Evolutionary conservation across 2,888 invertebrate species (phyloP), one percentile per base, ranked within the genome.

Genomic region (Epinotia bilunana): DNA sequence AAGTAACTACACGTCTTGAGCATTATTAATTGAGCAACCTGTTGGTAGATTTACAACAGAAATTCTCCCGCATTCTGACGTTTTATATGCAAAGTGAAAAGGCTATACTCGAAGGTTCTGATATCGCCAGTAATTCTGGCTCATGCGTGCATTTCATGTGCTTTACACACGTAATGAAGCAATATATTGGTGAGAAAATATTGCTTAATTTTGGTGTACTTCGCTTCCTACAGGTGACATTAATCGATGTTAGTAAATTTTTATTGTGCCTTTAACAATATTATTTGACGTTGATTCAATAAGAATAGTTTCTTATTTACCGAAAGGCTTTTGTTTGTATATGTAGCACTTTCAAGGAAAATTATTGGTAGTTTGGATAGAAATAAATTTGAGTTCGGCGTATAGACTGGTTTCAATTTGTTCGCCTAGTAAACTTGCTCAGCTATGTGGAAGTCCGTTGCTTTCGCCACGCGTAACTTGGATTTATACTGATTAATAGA

Each of bases 101-200:
- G 74, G 74, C 74, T 74, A 18, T 39, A 13, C 53, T 18, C 16
- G 7, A 28, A 18, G 53, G 60, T 23, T 53, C 39, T 60, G 58
- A 46, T 58, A 72, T 65, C 46, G 75, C 61, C 71, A 67, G 75
- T 75, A 75, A 64, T 65, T 64, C 53, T 60, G 72, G 65, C 75
- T n/a, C 72, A 71, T 65, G 65, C 72, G 65, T 72, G 65, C 78
- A 78, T 82, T 85, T 86, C 83, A 86, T 86, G 82, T 81, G 77
- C 72, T 83, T 84, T 85, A 83, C 72, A 81, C 84, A 84, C 82
- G 84, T 87, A 87, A 88, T 88, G 83, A 88, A 88, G 87, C 79
- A 84, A 88, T 90, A 90, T 88, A 83, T 87, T 87, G 76, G 80
- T 78, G 83, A 78, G 80, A 87, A 88, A 81, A 84, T 87, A 87